These are phyloP conservation scores for Alsophila aescularia DNA, from an alignment of 2,888 invertebrate genomes.

Conservation along the genomic window DNA sequence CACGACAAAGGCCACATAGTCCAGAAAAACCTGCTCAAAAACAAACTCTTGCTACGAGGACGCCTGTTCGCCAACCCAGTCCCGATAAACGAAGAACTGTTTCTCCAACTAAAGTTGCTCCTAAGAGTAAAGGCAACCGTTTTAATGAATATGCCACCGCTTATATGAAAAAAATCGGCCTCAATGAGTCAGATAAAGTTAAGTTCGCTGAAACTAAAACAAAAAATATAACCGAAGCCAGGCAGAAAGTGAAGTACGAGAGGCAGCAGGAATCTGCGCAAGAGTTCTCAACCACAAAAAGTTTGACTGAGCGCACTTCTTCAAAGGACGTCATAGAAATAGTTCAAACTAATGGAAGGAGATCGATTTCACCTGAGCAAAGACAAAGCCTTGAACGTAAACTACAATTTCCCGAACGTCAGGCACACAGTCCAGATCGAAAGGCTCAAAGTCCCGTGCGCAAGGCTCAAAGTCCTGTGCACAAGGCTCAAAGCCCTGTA, in stretches of 20 bases:
- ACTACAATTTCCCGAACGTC: constrained; percentile 44
- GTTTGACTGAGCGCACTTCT: constrained; percentile 57
- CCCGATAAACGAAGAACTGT: constrained; percentile 72
- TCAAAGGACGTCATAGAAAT: constrained; percentile 66
- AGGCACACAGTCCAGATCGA: constrained; percentile 36
- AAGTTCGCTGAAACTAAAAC: constrained; percentile 54
- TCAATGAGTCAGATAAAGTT: constrained; percentile 65
- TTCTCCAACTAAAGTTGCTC: constrained; percentile 65
- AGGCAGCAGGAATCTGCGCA: constrained; percentile 51
- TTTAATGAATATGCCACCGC: constrained; percentile 79
- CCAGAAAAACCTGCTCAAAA: constrained; percentile 61
- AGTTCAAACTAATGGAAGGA: constrained; percentile 60
- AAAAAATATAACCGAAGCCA: constrained; percentile 50
- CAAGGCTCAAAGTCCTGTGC: constrained; percentile 37
- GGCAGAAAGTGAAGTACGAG: constrained; percentile 44
- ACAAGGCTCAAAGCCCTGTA: constrained; percentile 40
- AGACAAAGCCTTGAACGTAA: constrained; percentile 49
- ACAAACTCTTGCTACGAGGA: constrained; percentile 47
- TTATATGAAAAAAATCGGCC: constrained; percentile 78
- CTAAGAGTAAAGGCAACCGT: constrained; percentile 69
- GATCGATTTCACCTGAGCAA: constrained; percentile 67
- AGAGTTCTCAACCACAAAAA: constrained; percentile 53
- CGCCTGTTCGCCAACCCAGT: constrained; percentile 63
- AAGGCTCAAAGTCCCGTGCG: constrained; percentile 42
- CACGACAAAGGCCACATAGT: constrained; percentile 54